phyloP scores from a whole-genome alignment of 2,888 invertebrate genomes.

The Eupithecia pulchellata region DNA sequence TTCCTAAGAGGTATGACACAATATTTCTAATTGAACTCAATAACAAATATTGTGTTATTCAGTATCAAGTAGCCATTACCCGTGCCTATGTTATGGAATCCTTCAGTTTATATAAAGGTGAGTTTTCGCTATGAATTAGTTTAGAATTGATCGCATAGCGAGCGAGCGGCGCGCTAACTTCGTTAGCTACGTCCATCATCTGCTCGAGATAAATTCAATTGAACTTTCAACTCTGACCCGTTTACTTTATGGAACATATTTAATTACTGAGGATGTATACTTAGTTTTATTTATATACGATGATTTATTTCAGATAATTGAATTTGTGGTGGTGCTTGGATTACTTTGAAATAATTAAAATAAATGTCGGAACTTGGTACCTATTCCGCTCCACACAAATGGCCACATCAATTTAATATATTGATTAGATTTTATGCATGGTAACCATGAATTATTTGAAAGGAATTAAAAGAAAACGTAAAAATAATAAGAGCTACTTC shows the following conservation, averaged over 20 bases:
- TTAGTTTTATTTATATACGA: not conserved
- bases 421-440: no score
- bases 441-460: no score
- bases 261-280: not conserved
- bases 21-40: no score
- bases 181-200: slow-evolving; percentile 29
- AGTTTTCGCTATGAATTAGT: slow-evolving; percentile 21
- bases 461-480: no score
- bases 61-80: not conserved
- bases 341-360: not conserved
- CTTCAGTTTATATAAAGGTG: not conserved
- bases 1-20: no score
- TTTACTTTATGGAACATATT: slow-evolving; percentile 7
- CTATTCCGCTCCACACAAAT: no score
- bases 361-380: no score
- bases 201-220: slow-evolving; percentile 31
- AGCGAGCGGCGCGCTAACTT: slow-evolving; percentile 22
- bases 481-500: no score
- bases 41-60: no score
- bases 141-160: slow-evolving; percentile 22
- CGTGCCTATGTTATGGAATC: not conserved
- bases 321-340: not conserved
- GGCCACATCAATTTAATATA: no score
- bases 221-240: slow-evolving; percentile 21
- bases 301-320: not conserved